A percentile compares a stretch with the other conserved stretches of the same genome.
These are phyloP conservation scores for Mesocentrotus franciscanus DNA, from an alignment of 53 echinoderm and acorn worm species.

Conservation along the genomic window DNA sequence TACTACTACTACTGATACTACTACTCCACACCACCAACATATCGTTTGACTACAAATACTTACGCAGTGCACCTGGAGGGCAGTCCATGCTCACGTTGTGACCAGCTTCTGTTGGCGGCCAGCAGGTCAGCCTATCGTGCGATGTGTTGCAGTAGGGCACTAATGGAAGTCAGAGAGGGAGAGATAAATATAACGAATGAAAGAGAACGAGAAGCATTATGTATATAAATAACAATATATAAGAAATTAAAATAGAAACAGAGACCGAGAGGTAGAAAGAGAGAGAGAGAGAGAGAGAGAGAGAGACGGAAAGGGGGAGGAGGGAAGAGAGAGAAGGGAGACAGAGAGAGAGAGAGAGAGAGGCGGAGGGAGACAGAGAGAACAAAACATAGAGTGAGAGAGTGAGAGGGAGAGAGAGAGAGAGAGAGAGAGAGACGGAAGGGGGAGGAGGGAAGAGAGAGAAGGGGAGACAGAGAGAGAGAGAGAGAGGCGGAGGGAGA, in stretches of 20 bases:
- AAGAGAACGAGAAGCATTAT: too few species aligned
- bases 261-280: too few species aligned
- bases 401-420: too few species aligned
- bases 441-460: neutral
- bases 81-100: slow-evolving; percentile 73
- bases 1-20: neutral
- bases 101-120: slow-evolving; percentile 82
- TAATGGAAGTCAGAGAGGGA: neutral
- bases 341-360: too few species aligned
- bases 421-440: too few species aligned
- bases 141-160: slow-evolving; percentile 71
- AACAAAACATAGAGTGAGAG: too few species aligned
- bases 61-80: slow-evolving; percentile 57
- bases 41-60: neutral
- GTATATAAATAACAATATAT: too few species aligned
- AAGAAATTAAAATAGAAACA: too few species aligned
- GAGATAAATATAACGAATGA: neutral
- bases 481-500: neutral
- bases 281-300: too few species aligned
- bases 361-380: too few species aligned
- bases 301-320: too few species aligned
- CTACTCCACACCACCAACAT: neutral
- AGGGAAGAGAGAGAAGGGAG: too few species aligned
- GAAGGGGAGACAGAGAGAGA: neutral
- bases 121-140: slow-evolving; percentile 77